These are phyloP conservation scores for Pseudochirops corinnae DNA, from an alignment of 2,797 vertebrate species.

Conservation along the genomic window DNA sequence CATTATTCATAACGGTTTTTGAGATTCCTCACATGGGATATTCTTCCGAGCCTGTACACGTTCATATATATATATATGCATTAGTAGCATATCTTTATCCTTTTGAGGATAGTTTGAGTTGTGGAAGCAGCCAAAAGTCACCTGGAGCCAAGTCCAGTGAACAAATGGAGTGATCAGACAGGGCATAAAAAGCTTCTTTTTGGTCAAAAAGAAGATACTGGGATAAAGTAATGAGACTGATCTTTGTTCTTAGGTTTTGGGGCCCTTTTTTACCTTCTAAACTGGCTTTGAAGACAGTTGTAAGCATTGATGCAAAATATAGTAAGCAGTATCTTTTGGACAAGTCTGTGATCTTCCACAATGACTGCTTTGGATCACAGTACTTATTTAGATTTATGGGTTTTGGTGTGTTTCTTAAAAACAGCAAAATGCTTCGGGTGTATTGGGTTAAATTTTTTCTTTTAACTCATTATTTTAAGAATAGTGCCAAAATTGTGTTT, in stretches of 20 bases:
- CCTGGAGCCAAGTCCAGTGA: slow-evolving; percentile 34
- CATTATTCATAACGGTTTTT: slow-evolving; percentile 13
- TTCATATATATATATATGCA: not conserved
- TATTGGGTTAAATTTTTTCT: slow-evolving; percentile 29
- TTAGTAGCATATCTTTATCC: slow-evolving; percentile 37
- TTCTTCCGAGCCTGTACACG: not conserved
- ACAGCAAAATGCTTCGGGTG: not conserved
- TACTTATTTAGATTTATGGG: slow-evolving; percentile 36
- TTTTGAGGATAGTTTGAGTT: not conserved
- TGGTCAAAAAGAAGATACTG: not conserved
- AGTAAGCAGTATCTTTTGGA: not conserved
- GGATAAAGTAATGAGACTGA: slow-evolving; percentile 9
- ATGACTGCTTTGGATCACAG: not conserved
- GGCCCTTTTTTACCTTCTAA: not conserved
- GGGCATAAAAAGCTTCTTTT: not conserved
- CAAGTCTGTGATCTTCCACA: not conserved
- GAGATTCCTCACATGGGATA: slow-evolving; percentile 29
- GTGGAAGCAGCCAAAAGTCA: not conserved
- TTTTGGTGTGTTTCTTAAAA: not conserved
- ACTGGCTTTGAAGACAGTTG: slow-evolving; percentile 39
- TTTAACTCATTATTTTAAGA: slow-evolving; percentile 35
- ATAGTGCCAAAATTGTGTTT: not conserved
- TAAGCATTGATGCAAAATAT: not conserved
- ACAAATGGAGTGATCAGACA: slow-evolving; percentile 8
- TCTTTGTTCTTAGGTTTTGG: slow-evolving; percentile 24